Conservation (phyloP, 2,797 vertebrate species). For the Carduelis carduelis region DNA sequence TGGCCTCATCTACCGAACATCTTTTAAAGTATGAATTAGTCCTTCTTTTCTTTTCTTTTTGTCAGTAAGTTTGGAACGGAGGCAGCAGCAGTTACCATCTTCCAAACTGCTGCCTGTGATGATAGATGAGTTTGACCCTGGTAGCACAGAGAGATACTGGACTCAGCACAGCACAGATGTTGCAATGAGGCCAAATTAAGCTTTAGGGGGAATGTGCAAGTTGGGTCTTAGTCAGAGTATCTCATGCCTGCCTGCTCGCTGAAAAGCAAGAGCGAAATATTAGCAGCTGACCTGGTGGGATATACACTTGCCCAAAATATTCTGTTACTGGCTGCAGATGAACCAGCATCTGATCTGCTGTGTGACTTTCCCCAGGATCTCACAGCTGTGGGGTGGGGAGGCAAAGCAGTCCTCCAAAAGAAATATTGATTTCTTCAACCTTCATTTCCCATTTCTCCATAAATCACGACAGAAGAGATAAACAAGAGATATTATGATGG, state of each 20-base stretch:
- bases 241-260: slow-evolving; percentile 47
- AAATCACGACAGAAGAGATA: background rate
- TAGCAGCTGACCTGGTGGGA: slow-evolving; percentile 64
- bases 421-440: slow-evolving; percentile 18
- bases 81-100: slow-evolving; percentile 42
- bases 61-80: slow-evolving; percentile 25
- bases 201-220: slow-evolving; percentile 63
- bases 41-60: background rate
- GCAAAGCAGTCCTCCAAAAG: slow-evolving; percentile 11
- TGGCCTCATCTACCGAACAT: background rate
- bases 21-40: background rate
- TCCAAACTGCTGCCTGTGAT: slow-evolving; percentile 72
- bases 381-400: background rate
- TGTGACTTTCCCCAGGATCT: slow-evolving; percentile 42
- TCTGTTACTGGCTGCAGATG: slow-evolving; percentile 50
- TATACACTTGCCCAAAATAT: slow-evolving; percentile 53
- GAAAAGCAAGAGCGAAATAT: slow-evolving; percentile 67
- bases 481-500: background rate
- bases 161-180: slow-evolving; percentile 73
- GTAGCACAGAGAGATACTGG: slow-evolving; percentile 55
- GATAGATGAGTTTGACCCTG: slow-evolving; percentile 70
- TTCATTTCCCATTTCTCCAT: background rate
- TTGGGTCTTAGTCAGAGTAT: slow-evolving; percentile 60
- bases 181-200: slow-evolving; percentile 68
- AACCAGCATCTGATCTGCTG: slow-evolving; percentile 40